Base-by-base conservation (phyloP, 2,797 vertebrate species). In the Okamejei kenojei region DNA sequence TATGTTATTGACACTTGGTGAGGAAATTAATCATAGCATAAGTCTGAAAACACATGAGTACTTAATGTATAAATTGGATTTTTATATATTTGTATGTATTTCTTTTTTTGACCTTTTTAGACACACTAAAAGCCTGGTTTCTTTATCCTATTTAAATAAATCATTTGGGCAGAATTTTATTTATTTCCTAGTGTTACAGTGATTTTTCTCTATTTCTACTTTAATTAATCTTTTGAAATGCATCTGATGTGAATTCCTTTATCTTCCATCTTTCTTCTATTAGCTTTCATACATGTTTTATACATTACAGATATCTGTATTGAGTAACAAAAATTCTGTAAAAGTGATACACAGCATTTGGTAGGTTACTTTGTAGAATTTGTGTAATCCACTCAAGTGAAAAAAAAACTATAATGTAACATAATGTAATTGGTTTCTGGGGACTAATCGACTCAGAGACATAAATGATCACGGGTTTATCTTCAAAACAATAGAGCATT, bases 1-100 rank as follows among this genome's bases (percentile, higher is more conserved):
- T 93, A 93, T 94, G 95, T 95, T 95, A 95, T 95, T 94, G 93
- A 78, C 95, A 93, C 93, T 93, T 94, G 93, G 92, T 93, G 94
- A 93, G 93, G 94, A 93, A 94, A 77, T 19, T 93, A 35, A 29
- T 93, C 93, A 93, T 86, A 95, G 86, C 71, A 81, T 92, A 29
- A 23, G 2, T 54, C 90, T 92, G 38, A 93, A 94, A 90, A 93
- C n/a, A 29, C 63, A 61, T 74, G 82, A 90, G 3, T 94, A 73
- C 32, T 63, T 93, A 1, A 93, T 71, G 6, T 93, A 93, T 68
- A 0, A 23, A 17, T 7, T 94, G 91, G 61, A 68, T 88, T 93
- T 78, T 81, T 90, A 88, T 93, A 93, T 82, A 68, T 35, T 17
- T 32, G n/a, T 23, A 86, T n/a, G n/a, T 19, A n/a, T 38, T 90